phyloP scores from a whole-genome alignment of 2,797 vertebrate species.

The Setipinna tenuifilis region DNA sequence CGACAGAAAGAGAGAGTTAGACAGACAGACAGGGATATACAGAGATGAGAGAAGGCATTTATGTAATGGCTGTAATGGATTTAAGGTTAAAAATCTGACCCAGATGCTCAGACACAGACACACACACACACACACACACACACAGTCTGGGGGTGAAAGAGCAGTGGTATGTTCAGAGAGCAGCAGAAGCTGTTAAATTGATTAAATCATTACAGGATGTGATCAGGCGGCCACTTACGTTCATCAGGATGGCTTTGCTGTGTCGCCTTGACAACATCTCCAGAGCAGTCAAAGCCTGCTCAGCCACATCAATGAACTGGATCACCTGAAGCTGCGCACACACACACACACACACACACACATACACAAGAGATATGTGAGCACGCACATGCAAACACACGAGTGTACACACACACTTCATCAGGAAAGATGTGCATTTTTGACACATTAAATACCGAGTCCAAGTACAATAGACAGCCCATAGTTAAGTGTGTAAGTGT shows the following conservation, averaged over 20 bases:
- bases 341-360: background rate
- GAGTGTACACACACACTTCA: slow-evolving; percentile 42
- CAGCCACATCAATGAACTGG: slow-evolving; percentile 99
- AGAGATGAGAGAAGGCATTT: background rate
- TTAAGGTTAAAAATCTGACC: background rate
- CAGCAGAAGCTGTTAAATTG: background rate
- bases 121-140: background rate
- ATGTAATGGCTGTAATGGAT: background rate
- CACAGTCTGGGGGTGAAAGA: background rate
- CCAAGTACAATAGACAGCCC: background rate
- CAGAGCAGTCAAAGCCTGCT: slow-evolving; percentile 96
- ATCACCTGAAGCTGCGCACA: slow-evolving; percentile 92
- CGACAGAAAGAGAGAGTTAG: background rate
- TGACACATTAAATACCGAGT: background rate
- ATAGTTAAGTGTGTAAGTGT: background rate
- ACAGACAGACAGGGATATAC: no score
- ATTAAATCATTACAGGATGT: slow-evolving; percentile 2
- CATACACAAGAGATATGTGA: background rate
- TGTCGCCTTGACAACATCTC: slow-evolving; percentile 98
- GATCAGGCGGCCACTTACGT: slow-evolving; percentile 79
- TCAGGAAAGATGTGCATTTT: background rate
- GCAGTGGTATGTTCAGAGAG: background rate
- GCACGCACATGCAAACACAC: slow-evolving; percentile 37
- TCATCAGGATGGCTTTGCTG: slow-evolving; percentile 99
- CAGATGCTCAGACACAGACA: background rate